Evolutionary conservation across 2,888 invertebrate genomes (phyloP).

Genomic region (Desoria tigrina): DNA sequence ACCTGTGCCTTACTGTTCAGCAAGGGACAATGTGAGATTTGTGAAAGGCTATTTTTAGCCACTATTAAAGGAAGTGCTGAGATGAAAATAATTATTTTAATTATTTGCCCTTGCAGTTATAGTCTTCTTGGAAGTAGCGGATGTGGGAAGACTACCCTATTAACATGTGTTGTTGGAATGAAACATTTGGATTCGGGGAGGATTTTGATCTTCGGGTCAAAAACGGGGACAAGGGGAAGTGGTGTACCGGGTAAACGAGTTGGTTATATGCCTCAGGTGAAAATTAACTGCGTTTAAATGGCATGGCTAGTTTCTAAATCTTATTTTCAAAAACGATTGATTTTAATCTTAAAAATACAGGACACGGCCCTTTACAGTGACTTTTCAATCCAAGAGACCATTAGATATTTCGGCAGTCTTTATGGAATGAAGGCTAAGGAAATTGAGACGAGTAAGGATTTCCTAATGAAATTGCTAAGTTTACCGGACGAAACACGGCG

Average conservation of each 20-base stretch:
- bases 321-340: no score
- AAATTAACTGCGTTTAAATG: background rate
- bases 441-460: constrained; percentile 16
- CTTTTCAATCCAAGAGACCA: constrained; percentile 35
- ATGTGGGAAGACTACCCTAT: constrained; percentile 64
- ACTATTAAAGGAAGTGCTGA: background rate
- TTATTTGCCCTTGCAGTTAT: constrained; percentile 65
- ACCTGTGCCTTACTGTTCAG: constrained; percentile 29
- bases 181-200: constrained; percentile 56
- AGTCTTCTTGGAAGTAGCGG: constrained; percentile 91
- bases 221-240: constrained; percentile 56
- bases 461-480: constrained; percentile 23
- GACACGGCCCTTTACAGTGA: constrained; percentile 37
- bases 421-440: constrained; percentile 25
- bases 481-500: constrained; percentile 15
- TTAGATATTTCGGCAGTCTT: constrained; percentile 31
- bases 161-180: constrained; percentile 57
- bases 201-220: constrained; percentile 56
- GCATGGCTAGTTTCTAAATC: background rate
- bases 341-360: constrained; percentile 19
- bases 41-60: background rate
- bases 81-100: background rate
- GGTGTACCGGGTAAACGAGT: constrained; percentile 58
- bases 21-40: constrained; percentile 30
- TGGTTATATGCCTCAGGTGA: constrained; percentile 58